Base-by-base conservation (phyloP, 2,888 invertebrate genomes). In the Pogonocherus hispidulus region DNA sequence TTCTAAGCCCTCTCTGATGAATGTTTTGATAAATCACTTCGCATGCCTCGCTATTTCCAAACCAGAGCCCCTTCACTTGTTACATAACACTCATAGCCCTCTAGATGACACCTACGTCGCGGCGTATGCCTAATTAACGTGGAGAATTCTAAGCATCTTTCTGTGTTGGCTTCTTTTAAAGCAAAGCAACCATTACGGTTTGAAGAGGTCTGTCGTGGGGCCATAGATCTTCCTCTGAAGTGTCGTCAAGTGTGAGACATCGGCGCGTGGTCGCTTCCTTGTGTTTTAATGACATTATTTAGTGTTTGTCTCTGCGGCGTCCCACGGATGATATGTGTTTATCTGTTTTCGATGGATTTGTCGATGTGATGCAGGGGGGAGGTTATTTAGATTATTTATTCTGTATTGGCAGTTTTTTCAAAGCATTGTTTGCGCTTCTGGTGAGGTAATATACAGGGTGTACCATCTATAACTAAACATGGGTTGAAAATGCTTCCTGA, bases 11-110 rank as follows among this genome's bases (percentile, higher is more conserved):
- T 44, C 44, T 14, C 6, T 22, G 47, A 6, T 22, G 47, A 20
- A 47, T 47, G 14, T 22, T 47, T 47, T 47, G 47, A 47, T 47
- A 20, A 20, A 47, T 47, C 19, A n/a, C 47, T 14, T 47, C 47
- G 16, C 20, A 47, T 6, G 20, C 20, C n/a, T 9, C 8, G 47
- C 47, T 22, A 47, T 47, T 47, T 47, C 19, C n/a, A n/a, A 20
- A 20, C 19, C 18, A 5, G 11, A 18, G 6, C 22, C 22, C 47
- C 22, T 47, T 20, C 9, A 14, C 47, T 47, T 47, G 47, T 47
- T 41, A n/a, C 27, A 27, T 27, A 27, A 27, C 27, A 27, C 27
- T 8, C 27, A 27, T 8, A 27, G 8, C 27, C 27, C 27, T 41
- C 47, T 47, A 47, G n/a, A 14, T 47, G 47, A 47, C 47, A 47